Evolutionary conservation across 2,888 invertebrate genomes (phyloP).

Genomic region (Perdita meconis): DNA sequence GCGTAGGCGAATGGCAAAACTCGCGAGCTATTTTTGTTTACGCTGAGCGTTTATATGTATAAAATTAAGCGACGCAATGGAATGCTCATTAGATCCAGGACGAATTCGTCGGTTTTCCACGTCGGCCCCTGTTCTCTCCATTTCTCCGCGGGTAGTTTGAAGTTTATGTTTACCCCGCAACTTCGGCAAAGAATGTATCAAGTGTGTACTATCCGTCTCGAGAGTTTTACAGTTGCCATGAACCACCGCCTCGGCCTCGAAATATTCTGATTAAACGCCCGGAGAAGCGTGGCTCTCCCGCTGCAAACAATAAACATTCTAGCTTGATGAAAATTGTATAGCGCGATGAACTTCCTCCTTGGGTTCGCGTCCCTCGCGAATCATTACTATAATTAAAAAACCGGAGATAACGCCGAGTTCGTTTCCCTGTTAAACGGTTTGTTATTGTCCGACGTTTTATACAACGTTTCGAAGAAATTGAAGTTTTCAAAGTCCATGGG

Average conservation of each 20-base stretch:
- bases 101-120: conserved; percentile 32
- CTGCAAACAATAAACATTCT: conserved; percentile 69
- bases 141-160: conserved; percentile 56
- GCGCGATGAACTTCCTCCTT: conserved; percentile 42
- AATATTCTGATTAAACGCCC: conserved; percentile 70
- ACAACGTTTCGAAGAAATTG: neutral
- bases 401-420: conserved; percentile 1
- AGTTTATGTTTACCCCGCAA: conserved; percentile 70
- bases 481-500: neutral
- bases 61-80: conserved; percentile 45
- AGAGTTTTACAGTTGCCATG: conserved; percentile 68
- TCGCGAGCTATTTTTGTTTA: conserved; percentile 29
- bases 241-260: conserved; percentile 54
- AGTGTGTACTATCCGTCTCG: conserved; percentile 72
- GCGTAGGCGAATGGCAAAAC: neutral
- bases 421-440: neutral
- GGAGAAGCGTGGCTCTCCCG: conserved; percentile 43
- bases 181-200: conserved; percentile 70
- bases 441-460: neutral
- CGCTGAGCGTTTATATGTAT: conserved; percentile 25
- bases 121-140: conserved; percentile 9
- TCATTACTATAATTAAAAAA: conserved; percentile 40
- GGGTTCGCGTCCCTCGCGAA: neutral
- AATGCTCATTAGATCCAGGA: conserved; percentile 45
- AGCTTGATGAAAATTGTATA: conserved; percentile 66